Percentiles rank a stretch among this genome's conserved stretches.
phyloP scores from a whole-genome alignment of 1,140 invertebrate genomes.

The Orchesella cincta region DNA sequence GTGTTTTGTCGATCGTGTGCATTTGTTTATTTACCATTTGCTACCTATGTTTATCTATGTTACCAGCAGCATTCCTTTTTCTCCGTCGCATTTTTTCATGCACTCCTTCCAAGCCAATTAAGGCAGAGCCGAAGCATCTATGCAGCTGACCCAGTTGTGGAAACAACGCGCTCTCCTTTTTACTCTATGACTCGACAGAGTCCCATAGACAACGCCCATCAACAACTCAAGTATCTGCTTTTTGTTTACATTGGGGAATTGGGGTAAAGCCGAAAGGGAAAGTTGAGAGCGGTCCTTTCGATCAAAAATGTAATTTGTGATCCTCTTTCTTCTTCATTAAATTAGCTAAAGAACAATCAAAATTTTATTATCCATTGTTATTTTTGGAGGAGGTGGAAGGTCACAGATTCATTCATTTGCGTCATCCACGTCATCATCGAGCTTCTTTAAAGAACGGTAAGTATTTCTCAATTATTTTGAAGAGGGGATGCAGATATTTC shows the following conservation, averaged over 20 bases:
- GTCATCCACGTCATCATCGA: too few relatives aligned
- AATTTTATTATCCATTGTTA: neutral
- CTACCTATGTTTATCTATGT: neutral
- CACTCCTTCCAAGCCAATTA: neutral
- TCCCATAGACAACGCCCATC: constrained; percentile 10
- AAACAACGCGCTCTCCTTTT: neutral
- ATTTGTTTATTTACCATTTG: neutral
- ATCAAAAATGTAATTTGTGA: too few relatives aligned
- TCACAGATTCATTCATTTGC: too few relatives aligned
- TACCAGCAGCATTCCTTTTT: neutral
- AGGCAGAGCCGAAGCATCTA: neutral
- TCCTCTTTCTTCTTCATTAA: too few relatives aligned
- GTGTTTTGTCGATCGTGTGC: neutral
- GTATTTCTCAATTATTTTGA: too few relatives aligned
- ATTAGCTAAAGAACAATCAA: neutral
- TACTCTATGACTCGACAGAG: neutral
- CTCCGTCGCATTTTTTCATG: neutral
- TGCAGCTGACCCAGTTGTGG: constrained; percentile 1
- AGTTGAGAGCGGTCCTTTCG: neutral
- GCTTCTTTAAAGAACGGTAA: too few relatives aligned
- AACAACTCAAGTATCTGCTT: neutral
- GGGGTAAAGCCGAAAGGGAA: constrained; percentile 6
- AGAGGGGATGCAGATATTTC: too few relatives aligned
- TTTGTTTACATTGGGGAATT: neutral
- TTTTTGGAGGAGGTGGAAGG: too few relatives aligned